Evolutionary conservation across 2,797 vertebrate species (phyloP), one percentile per base, ranked within the genome.

Genomic region (Enteromius radiatus): DNA sequence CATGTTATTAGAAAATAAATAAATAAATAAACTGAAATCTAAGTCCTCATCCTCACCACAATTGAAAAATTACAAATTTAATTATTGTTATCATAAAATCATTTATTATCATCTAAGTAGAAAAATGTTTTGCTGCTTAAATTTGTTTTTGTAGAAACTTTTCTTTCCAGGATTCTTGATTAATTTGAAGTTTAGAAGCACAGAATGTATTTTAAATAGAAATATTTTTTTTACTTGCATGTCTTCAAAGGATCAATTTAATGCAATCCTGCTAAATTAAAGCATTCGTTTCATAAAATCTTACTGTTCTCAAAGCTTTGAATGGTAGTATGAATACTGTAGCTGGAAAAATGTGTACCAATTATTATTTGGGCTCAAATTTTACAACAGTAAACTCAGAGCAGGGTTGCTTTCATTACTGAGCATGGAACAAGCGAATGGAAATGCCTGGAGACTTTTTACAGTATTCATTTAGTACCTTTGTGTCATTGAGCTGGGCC

Each of bases 401-500:
- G 33, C 33, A 38, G 6, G 33, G 31, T 38, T 75, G 38, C 33
- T 56, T 56, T 75, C 7, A 23, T 17, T 41, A 41, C 7, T 10
- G n/a, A 26, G 33, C 52, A 38, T 59, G n/a, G 28, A 12, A 3
- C 21, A 75, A 38, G 71, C 12, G 4, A 38, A 76, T 38, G 36
- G n/a, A n/a, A 52, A 54, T 33, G 4, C 5, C 70, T 52, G 28
- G 28, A 33, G 70, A 54, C 47, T 5, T 14, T 59, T 75, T 26
- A 17, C 33, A 17, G 31, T 14, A 23, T 15, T 21, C 19, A 43
- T 61, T 49, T 59, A 28, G 88, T 96, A 99, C 98, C 97, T 99
- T 96, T 14, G 97, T 97, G 90, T 99, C 98, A 89, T 99, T 95
- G 38, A 99, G 92, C 69, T 97, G 94, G 0, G 98, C 97, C 69